phyloP scores from a whole-genome alignment of 2,797 vertebrate species.

The Emys orbicularis region DNA sequence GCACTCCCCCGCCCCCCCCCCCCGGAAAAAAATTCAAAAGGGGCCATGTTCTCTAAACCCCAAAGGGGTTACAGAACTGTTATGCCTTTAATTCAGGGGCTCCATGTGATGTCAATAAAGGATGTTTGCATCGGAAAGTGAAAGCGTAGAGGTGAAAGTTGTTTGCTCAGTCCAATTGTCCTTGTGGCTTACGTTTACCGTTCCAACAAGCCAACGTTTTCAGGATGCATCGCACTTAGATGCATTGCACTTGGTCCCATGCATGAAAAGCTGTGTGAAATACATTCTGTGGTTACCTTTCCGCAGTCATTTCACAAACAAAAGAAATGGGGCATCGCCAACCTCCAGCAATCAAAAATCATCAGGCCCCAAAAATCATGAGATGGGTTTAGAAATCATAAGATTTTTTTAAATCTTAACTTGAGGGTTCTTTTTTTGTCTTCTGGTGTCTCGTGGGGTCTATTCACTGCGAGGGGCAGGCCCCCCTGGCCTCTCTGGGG shows the following conservation, averaged over 20 bases:
- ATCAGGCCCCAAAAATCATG: too few species aligned
- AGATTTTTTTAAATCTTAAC: too few species aligned
- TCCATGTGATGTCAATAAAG: background rate
- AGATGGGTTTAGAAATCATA: too few species aligned
- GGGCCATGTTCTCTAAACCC: too few species aligned
- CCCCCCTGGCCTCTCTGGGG: too few species aligned
- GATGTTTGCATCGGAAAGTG: background rate
- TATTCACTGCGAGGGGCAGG: too few species aligned
- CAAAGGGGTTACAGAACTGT: background rate
- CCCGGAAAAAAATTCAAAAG: too few species aligned
- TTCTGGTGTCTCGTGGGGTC: too few species aligned
- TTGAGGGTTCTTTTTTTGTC: too few species aligned
- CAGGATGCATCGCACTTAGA: background rate
- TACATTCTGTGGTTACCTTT: background rate
- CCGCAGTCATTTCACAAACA: rapidly evolving
- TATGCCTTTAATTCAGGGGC: background rate
- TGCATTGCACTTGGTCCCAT: rapidly evolving
- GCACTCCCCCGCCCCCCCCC: too few species aligned
- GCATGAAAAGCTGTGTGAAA: too few species aligned
- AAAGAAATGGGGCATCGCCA: background rate
- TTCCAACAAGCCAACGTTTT: background rate
- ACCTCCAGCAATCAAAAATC: background rate
- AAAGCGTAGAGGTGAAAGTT: background rate
- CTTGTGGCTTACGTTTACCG: background rate
- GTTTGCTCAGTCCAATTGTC: background rate